Percentiles rank a stretch among this genome's conserved stretches.
Conservation (phyloP, 1,140 invertebrate genomes). For the Oryctes rhinoceros region DNA sequence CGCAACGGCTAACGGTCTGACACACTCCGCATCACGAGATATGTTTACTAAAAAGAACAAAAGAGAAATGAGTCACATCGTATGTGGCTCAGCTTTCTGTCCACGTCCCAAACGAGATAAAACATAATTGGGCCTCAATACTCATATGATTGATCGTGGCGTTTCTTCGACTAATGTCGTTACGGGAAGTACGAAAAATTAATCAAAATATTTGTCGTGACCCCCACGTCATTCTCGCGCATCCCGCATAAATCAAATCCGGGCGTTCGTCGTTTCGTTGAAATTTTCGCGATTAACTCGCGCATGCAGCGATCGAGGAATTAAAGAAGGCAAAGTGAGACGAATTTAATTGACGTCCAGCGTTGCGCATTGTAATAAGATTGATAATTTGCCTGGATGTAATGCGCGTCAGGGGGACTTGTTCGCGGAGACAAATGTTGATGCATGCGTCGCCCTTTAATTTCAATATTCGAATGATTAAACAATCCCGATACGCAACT, state of each 20-base stretch:
- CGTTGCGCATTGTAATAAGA: conserved; percentile 6
- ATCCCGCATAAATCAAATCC: conserved; percentile 5
- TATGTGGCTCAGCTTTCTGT: no score
- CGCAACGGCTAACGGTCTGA: no score
- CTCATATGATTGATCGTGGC: conserved; percentile 12
- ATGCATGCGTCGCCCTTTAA: conserved; percentile 13
- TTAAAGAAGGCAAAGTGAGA: background rate
- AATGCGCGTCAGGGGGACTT: background rate
- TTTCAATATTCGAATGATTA: conserved; percentile 17
- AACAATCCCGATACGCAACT: conserved; percentile 16
- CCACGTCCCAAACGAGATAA: background rate
- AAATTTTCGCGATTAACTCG: background rate
- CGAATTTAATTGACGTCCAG: conserved; percentile 29
- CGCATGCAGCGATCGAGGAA: background rate
- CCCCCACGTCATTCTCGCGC: background rate
- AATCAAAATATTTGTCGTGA: conserved; percentile 21
- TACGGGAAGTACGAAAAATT: background rate
- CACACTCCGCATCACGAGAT: no score
- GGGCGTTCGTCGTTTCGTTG: background rate
- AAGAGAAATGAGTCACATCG: no score
- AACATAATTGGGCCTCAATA: background rate
- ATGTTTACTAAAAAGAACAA: no score
- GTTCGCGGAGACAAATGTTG: conserved; percentile 17
- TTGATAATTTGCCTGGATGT: conserved; percentile 23
- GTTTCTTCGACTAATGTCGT: background rate